These are phyloP conservation scores for Aleiodes sp. DNA, from an alignment of 1,140 invertebrate genomes.

Conservation along the genomic window DNA sequence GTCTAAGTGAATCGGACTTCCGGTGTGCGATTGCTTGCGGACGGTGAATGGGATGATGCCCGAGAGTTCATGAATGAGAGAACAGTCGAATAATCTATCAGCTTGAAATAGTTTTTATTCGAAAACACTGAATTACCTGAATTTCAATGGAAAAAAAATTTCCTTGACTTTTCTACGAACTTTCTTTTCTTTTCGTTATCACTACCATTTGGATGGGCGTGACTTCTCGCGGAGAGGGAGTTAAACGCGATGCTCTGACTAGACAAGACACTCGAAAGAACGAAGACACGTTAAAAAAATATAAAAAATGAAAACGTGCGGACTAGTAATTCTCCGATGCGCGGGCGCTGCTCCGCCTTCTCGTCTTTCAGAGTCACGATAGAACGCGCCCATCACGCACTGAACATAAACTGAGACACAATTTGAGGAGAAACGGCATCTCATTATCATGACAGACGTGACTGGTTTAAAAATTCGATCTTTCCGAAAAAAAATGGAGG, in stretches of 20 bases:
- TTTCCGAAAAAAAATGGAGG: too few relatives aligned
- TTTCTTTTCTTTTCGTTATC: background rate
- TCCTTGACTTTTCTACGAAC: background rate
- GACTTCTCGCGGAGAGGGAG: constrained; percentile 26
- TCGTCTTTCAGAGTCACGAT: constrained; percentile 13
- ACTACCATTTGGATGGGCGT: background rate
- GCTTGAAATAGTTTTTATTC: too few relatives aligned
- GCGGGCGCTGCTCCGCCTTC: constrained; percentile 57
- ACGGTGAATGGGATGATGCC: too few relatives aligned
- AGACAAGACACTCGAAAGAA: constrained; percentile 49
- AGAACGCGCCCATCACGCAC: constrained; percentile 28
- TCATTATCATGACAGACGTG: too few relatives aligned
- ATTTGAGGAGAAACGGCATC: too few relatives aligned
- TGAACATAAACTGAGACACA: too few relatives aligned
- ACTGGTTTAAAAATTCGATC: background rate
- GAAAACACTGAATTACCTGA: background rate
- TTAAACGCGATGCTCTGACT: constrained; percentile 50
- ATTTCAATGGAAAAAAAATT: constrained; percentile 44
- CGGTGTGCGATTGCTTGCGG: too few relatives aligned
- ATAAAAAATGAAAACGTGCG: constrained; percentile 35
- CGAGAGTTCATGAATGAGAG: too few relatives aligned
- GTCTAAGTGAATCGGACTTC: too few relatives aligned
- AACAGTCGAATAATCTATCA: too few relatives aligned
- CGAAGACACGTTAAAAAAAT: background rate
- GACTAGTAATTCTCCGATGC: constrained; percentile 46